Percentiles rank a stretch among this genome's conserved stretches.
Evolutionary conservation across 2,888 invertebrate genomes (phyloP).

Genomic region (Augiades crinisus): DNA sequence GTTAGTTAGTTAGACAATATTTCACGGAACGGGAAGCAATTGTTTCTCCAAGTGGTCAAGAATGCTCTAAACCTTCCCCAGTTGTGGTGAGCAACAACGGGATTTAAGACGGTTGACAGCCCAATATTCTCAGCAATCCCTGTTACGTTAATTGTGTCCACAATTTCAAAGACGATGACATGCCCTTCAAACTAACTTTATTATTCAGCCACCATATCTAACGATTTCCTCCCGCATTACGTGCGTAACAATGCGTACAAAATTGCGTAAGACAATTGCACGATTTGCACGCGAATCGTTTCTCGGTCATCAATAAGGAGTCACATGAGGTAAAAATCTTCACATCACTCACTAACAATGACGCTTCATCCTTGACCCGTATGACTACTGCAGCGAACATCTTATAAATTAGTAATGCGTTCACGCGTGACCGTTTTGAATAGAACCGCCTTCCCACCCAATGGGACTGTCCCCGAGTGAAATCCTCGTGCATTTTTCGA

Average conservation of each 20-base stretch:
- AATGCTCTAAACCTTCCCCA: too few relatives aligned
- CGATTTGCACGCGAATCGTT: slow-evolving; percentile 18
- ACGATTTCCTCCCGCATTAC: slow-evolving; percentile 17
- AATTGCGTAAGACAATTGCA: slow-evolving; percentile 20
- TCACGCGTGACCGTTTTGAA: slow-evolving; percentile 38
- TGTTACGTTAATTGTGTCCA: too few relatives aligned
- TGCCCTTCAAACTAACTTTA: background rate
- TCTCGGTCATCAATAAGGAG: slow-evolving; percentile 17
- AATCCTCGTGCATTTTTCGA: slow-evolving; percentile 38
- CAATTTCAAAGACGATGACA: background rate
- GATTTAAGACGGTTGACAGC: too few relatives aligned
- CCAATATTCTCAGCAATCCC: too few relatives aligned
- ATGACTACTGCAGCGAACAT: slow-evolving; percentile 34
- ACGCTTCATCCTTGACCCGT: slow-evolving; percentile 42
- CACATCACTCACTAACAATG: slow-evolving; percentile 15
- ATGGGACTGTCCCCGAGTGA: slow-evolving; percentile 42
- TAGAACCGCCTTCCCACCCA: slow-evolving; percentile 23
- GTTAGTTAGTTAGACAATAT: too few relatives aligned
- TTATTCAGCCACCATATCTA: slow-evolving; percentile 8
- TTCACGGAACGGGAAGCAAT: too few relatives aligned
- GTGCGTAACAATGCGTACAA: slow-evolving; percentile 19
- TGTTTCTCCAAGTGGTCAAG: too few relatives aligned
- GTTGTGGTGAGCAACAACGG: too few relatives aligned
- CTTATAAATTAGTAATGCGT: slow-evolving; percentile 41
- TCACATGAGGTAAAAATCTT: slow-evolving; percentile 20